Evolutionary conservation across 2,888 invertebrate genomes (phyloP).

Genomic region (Coleophora deauratella): DNA sequence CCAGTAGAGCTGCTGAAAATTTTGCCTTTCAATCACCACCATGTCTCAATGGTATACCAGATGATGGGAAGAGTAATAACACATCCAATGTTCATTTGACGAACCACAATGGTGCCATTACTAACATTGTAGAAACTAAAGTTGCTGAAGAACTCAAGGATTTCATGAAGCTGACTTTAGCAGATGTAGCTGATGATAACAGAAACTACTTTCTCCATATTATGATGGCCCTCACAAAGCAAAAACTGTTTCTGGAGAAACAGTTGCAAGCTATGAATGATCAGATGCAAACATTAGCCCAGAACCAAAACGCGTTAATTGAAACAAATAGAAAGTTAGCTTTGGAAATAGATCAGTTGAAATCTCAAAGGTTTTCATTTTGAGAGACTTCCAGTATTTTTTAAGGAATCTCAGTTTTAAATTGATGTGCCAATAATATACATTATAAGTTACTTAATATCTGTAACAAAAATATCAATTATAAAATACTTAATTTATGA

Average conservation of each 20-base stretch:
- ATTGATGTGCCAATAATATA: background rate
- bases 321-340: slow-evolving; percentile 66
- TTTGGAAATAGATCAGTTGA: slow-evolving; percentile 61
- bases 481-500: no score
- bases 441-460: background rate
- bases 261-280: slow-evolving; percentile 44
- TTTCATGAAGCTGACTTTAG: slow-evolving; percentile 47
- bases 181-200: slow-evolving; percentile 57
- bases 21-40: slow-evolving; percentile 45
- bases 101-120: slow-evolving; percentile 17
- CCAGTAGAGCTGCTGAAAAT: slow-evolving; percentile 36
- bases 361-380: slow-evolving; percentile 30
- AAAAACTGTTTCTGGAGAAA: slow-evolving; percentile 60
- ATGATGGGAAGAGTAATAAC: slow-evolving; percentile 33
- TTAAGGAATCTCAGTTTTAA: background rate
- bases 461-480: no score
- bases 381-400: background rate
- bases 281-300: slow-evolving; percentile 44
- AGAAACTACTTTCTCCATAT: slow-evolving; percentile 58
- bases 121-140: slow-evolving; percentile 29
- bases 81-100: slow-evolving; percentile 28
- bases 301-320: slow-evolving; percentile 54
- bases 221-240: slow-evolving; percentile 67
- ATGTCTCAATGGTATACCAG: slow-evolving; percentile 34
- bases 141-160: slow-evolving; percentile 55